Evolutionary conservation across 2,113 vertebrate species (phyloP).

Genomic region (Eublepharis macularius): DNA sequence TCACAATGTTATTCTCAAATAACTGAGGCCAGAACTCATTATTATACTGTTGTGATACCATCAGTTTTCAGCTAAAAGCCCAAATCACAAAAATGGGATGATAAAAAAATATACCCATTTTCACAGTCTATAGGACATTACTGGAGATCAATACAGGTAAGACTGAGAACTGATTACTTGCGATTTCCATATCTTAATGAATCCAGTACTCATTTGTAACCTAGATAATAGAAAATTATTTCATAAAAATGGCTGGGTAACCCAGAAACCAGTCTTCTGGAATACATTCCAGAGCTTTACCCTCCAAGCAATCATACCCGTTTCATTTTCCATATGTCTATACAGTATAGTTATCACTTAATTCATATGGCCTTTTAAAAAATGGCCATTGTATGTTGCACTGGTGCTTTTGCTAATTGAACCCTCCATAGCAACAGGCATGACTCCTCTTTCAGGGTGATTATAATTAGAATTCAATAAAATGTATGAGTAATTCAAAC

Average conservation of each 20-base stretch:
- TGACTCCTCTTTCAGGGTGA: not conserved
- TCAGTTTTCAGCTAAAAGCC: not conserved
- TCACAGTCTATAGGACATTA: not conserved
- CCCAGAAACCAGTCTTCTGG: not conserved
- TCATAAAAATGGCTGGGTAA: not conserved
- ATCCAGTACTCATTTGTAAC: not conserved
- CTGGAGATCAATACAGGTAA: not conserved
- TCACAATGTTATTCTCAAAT: not conserved
- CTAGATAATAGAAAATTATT: not conserved
- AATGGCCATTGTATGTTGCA: not conserved
- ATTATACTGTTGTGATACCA: not conserved
- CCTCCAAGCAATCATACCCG: not conserved
- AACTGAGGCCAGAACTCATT: not conserved
- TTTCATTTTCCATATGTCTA: not conserved
- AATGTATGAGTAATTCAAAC: not conserved
- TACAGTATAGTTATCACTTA: not conserved
- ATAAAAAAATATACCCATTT: not conserved
- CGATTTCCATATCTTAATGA: not conserved
- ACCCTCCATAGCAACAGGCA: not conserved
- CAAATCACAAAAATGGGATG: not conserved
- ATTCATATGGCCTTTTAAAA: not conserved
- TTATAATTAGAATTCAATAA: constrained; percentile 29
- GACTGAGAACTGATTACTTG: not conserved
- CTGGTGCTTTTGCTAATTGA: not conserved
- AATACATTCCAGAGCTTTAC: not conserved